A percentile compares a stretch with the other conserved stretches of the same genome.
Conservation (phyloP, 2,888 invertebrate species). For the Julus scanicus region DNA sequence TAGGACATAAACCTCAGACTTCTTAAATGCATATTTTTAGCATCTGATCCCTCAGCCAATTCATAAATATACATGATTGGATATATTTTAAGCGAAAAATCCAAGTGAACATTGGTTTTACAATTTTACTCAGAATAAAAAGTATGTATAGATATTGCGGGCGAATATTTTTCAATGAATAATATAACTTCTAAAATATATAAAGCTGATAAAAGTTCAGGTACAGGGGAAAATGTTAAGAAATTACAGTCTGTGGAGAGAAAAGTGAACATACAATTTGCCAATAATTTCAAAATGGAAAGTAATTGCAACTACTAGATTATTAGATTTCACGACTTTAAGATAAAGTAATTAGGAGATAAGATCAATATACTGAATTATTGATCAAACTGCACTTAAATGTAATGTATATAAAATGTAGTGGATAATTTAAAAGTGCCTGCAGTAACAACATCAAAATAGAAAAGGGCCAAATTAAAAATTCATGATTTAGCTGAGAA, state of each 20-base stretch:
- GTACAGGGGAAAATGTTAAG: neutral
- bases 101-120: neutral
- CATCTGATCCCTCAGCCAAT: neutral
- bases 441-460: too few species aligned
- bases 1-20: neutral
- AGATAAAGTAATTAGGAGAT: too few species aligned
- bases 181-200: neutral
- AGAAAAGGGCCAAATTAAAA: too few species aligned
- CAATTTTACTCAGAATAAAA: neutral
- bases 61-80: conserved; percentile 32
- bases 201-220: neutral
- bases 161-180: neutral
- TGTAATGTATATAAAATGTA: too few species aligned
- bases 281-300: neutral
- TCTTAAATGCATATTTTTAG: conserved; percentile 30
- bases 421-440: too few species aligned
- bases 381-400: too few species aligned
- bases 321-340: too few species aligned
- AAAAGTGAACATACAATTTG: neutral
- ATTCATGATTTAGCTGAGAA: too few species aligned
- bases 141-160: neutral
- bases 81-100: conserved; percentile 3
- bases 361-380: too few species aligned
- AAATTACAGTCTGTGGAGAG: neutral
- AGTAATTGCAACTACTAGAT: neutral